A percentile compares a stretch with the other conserved stretches of the same genome.
Evolutionary conservation across 2,888 invertebrate genomes (phyloP).

Genomic region (Drosophila borborema): DNA sequence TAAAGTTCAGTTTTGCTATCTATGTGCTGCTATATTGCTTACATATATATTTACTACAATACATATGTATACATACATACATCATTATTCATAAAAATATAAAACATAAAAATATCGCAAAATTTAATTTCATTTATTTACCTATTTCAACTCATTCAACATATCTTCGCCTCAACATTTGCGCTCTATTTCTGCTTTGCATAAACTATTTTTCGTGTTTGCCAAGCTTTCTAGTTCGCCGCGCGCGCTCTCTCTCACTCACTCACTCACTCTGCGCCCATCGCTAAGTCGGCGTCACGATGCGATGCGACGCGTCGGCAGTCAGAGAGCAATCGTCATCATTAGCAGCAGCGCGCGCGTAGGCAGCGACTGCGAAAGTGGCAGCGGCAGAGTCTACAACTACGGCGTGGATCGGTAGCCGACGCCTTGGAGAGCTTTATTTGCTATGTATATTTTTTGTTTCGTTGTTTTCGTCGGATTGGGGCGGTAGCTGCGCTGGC

Average conservation of each 20-base stretch:
- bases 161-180: not conserved
- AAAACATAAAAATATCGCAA: no score
- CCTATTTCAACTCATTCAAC: not conserved
- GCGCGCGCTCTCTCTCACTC: not conserved
- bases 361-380: constrained; percentile 35
- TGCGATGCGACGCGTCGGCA: constrained; percentile 24
- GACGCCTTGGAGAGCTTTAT: constrained; percentile 28
- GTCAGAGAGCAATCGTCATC: constrained; percentile 60
- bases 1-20: no score
- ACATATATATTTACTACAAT: no score
- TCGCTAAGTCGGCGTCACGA: constrained; percentile 39
- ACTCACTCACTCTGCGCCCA: constrained; percentile 7
- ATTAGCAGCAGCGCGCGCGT: constrained; percentile 54
- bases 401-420: constrained; percentile 38
- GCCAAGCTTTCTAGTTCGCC: constrained; percentile 6
- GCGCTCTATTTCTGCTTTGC: not conserved
- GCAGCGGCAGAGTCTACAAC: not conserved
- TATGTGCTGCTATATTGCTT: no score
- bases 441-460: not conserved
- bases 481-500: constrained; percentile 48
- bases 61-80: not conserved
- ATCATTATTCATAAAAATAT: not conserved
- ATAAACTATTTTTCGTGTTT: constrained; percentile 2
- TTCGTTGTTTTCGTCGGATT: constrained; percentile 23
- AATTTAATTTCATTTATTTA: not conserved